Conservation (phyloP, 2,888 invertebrate genomes). For the Caenorhabditis wallacei region DNA sequence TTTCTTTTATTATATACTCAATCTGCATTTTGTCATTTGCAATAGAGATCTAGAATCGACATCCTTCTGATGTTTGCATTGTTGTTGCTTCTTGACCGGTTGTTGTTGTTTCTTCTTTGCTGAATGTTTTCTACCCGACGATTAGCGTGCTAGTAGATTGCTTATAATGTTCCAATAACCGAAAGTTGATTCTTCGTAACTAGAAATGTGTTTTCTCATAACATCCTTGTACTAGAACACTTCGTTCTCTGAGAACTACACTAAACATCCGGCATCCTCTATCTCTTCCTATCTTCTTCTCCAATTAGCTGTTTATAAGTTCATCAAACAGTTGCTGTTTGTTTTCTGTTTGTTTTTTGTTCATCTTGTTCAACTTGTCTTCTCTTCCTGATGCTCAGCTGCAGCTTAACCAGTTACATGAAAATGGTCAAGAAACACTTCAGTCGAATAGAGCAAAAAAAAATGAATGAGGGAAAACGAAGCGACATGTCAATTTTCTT, state of each 20-base stretch:
- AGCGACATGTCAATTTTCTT: conserved; percentile 26
- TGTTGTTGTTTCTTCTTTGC: conserved; percentile 20
- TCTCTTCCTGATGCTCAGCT: not conserved
- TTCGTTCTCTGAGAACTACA: not conserved
- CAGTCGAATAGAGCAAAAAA: conserved; percentile 10
- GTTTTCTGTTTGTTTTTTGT: conserved; percentile 8
- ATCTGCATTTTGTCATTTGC: conserved; percentile 37
- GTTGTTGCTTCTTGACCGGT: conserved; percentile 23
- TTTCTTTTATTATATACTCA: conserved; percentile 56
- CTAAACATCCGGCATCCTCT: not conserved
- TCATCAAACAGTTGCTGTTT: conserved; percentile 47
- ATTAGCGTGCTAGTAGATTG: not conserved
- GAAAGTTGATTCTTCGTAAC: not conserved
- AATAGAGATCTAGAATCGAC: conserved; percentile 11
- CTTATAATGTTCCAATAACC: not conserved
- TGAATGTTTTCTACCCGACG: conserved; percentile 9
- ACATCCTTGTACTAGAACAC: not conserved
- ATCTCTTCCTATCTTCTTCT: conserved; percentile 6
- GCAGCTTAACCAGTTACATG: not conserved
- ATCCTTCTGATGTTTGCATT: not conserved
- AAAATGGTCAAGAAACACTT: not conserved
- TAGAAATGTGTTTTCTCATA: not conserved
- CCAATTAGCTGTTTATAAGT: conserved; percentile 27
- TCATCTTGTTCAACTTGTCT: conserved; percentile 15
- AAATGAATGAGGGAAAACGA: conserved; percentile 37